Percentiles rank a stretch among this genome's conserved stretches.
Evolutionary conservation across 2,113 vertebrate species (phyloP).

Genomic region (Dicrurus megarhynchus): DNA sequence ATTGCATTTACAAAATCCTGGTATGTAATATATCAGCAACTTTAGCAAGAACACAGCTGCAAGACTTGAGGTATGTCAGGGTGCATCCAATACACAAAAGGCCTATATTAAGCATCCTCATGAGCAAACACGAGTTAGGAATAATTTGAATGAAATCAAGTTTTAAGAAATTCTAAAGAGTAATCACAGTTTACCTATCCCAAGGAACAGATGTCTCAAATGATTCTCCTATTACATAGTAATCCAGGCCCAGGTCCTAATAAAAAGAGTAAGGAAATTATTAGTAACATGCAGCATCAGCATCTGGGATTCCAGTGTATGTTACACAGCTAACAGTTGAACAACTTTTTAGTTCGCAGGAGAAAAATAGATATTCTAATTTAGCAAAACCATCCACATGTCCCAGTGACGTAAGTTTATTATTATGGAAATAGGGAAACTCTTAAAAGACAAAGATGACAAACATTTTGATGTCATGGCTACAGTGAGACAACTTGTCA

Average conservation of each 20-base stretch:
- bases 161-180: background rate
- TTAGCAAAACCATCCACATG: background rate
- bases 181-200: slow-evolving; percentile 87
- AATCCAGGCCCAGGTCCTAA: slow-evolving; percentile 96
- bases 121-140: background rate
- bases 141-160: background rate
- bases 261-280: slow-evolving; percentile 44
- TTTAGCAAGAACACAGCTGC: background rate
- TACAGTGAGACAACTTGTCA: background rate
- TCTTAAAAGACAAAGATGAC: background rate
- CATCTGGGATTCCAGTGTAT: background rate
- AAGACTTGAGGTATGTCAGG: background rate
- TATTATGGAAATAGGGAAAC: background rate
- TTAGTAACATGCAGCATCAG: background rate
- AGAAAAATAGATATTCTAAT: background rate
- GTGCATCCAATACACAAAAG: background rate
- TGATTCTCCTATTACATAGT: slow-evolving; percentile 94
- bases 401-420: background rate
- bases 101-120: background rate
- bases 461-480: background rate
- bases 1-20: background rate
- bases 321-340: background rate
- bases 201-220: slow-evolving; percentile 99
- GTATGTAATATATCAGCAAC: background rate
- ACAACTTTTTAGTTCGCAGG: background rate